Evolutionary conservation across 2,888 invertebrate species (phyloP).

Genomic region (Spicauda simplicius): DNA sequence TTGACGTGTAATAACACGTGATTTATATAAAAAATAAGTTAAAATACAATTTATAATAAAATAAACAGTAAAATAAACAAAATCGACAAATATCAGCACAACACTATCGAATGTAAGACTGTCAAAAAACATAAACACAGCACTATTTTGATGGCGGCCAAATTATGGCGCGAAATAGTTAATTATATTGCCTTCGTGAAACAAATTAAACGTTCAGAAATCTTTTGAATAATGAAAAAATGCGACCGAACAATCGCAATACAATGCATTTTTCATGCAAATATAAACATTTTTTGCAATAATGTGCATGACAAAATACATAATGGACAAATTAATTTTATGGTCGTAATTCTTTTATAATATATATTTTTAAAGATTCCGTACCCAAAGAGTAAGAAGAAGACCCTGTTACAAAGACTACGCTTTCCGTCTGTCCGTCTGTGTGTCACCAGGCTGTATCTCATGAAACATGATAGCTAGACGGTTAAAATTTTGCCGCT

Average conservation of each 20-base stretch:
- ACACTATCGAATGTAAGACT: neutral
- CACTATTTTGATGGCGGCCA: too few species aligned
- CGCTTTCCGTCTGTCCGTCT: too few species aligned
- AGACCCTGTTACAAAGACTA: too few species aligned
- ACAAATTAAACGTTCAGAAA: neutral
- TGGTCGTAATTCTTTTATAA: too few species aligned
- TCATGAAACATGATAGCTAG: too few species aligned
- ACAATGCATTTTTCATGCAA: neutral
- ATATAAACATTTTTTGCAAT: neutral
- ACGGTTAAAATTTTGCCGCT: too few species aligned
- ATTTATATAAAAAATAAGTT: neutral
- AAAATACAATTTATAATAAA: neutral
- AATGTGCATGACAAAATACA: neutral
- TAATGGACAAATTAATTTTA: neutral
- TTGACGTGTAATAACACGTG: too few species aligned
- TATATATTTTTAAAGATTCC: too few species aligned
- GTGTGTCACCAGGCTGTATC: too few species aligned
- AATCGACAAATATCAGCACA: neutral
- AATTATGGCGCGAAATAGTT: neutral
- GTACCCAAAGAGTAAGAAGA: too few species aligned
- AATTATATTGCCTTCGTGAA: neutral
- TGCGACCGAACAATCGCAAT: neutral
- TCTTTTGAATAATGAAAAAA: neutral
- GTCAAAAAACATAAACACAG: neutral
- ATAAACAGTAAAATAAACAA: neutral